Evolutionary conservation across 30 jellyfish, hydroid and myxozoan species (phyloP).

Genomic region (Aurelia aurita complex sp. Pacific): DNA sequence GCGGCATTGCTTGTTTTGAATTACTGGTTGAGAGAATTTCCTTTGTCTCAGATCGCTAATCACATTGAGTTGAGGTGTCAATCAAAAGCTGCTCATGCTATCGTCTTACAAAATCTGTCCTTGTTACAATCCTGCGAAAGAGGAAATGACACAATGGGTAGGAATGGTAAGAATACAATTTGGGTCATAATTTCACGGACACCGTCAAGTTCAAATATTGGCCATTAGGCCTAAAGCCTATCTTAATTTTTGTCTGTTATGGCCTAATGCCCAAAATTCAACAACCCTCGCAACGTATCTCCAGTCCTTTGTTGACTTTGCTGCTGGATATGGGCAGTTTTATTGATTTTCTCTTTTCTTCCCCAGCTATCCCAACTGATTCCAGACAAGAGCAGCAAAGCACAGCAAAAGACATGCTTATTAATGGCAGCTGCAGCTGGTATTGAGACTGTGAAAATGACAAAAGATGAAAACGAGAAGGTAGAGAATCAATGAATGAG

Average conservation of each 20-base stretch:
- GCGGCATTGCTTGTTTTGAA: no score
- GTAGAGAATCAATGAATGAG: conserved; percentile 3
- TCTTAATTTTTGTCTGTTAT: no score
- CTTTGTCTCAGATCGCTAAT: no score
- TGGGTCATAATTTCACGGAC: not conserved
- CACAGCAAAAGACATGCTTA: conserved; percentile 87
- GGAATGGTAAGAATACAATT: no score
- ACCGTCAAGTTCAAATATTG: not conserved
- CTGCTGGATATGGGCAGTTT: not conserved
- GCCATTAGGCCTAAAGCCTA: not conserved
- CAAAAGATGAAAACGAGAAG: conserved; percentile 58
- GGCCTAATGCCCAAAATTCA: no score
- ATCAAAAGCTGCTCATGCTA: no score
- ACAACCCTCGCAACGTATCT: no score
- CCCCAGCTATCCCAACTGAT: conserved; percentile 78
- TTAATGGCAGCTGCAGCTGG: conserved; percentile 97
- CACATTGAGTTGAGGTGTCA: no score
- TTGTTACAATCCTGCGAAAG: no score
- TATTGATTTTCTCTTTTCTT: not conserved
- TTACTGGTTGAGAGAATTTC: no score
- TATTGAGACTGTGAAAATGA: conserved; percentile 64
- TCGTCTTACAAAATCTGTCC: no score
- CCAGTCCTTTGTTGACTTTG: not conserved
- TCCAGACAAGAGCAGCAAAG: conserved; percentile 51
- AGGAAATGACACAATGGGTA: no score